phyloP scores from a whole-genome alignment of 92 coral and sea anemone species.

The Pocillopora grandis region DNA sequence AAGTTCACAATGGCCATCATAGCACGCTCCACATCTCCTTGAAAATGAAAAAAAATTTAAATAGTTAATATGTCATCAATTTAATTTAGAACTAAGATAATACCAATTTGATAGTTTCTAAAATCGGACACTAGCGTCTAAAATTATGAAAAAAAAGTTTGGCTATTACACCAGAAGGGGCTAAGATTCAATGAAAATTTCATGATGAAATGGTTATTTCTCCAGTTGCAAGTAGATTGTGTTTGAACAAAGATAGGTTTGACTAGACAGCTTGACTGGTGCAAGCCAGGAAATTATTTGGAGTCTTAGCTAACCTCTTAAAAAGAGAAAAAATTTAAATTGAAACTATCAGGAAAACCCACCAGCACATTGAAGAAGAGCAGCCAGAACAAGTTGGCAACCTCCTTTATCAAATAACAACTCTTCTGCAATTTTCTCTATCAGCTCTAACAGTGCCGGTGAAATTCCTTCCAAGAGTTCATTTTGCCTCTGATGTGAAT shows the following conservation, averaged over 20 bases:
- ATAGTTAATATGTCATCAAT: too few species aligned
- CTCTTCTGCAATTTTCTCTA: conserved; percentile 68
- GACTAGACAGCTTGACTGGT: too few species aligned
- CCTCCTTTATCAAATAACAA: conserved; percentile 88
- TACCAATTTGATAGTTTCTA: neutral
- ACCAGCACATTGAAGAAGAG: conserved; percentile 70
- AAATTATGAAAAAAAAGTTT: too few species aligned
- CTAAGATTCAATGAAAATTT: too few species aligned
- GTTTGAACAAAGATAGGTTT: too few species aligned
- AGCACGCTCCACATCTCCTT: conserved; percentile 79
- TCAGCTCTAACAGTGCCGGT: conserved; percentile 71
- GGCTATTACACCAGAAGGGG: too few species aligned
- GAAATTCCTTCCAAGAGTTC: conserved; percentile 91
- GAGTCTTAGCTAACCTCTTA: too few species aligned
- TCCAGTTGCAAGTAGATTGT: too few species aligned
- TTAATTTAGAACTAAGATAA: neutral
- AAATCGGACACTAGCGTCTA: neutral
- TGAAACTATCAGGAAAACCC: neutral
- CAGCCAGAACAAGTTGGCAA: conserved; percentile 79
- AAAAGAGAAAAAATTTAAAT: neutral
- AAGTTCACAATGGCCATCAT: conserved; percentile 79
- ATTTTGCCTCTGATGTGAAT: conserved; percentile 61
- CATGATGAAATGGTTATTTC: too few species aligned
- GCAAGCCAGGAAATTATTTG: too few species aligned
- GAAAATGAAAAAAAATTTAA: neutral